Percentiles rank a stretch among this genome's conserved stretches.
phyloP scores from a whole-genome alignment of 1,140 invertebrate genomes.

The Steinernema feltiae region DNA sequence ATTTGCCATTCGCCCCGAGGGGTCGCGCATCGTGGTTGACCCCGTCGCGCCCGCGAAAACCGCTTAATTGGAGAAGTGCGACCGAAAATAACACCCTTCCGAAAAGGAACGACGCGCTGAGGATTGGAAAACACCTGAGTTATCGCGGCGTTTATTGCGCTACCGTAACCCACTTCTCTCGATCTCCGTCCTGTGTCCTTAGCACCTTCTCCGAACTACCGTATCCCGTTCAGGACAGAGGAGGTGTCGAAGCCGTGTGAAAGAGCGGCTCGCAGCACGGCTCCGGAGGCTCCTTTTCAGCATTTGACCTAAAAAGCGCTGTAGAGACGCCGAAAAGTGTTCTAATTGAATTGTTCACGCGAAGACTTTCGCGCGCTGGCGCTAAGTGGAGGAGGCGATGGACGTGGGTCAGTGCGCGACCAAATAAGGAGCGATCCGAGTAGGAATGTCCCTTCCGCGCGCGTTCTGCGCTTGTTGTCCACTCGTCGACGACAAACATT shows the following conservation, averaged over 20 bases:
- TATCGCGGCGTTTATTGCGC: background rate
- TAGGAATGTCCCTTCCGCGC: background rate
- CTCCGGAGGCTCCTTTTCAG: conserved; percentile 11
- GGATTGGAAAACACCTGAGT: conserved; percentile 2
- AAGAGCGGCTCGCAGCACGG: background rate
- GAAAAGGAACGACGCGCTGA: background rate
- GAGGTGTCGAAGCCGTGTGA: background rate
- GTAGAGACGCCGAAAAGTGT: conserved; percentile 1
- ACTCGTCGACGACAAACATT: background rate
- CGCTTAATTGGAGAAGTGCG: conserved; percentile 13
- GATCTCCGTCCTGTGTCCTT: no score
- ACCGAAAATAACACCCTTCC: conserved; percentile 9
- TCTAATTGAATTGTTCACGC: conserved; percentile 10
- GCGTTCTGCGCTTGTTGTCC: background rate
- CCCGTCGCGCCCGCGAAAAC: conserved; percentile 3
- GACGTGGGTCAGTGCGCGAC: conserved; percentile 9
- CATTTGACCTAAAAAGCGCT: conserved; percentile 8
- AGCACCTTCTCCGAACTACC: no score
- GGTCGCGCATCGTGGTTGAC: conserved; percentile 14
- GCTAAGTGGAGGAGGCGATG: conserved; percentile 6
- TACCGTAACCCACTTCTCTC: conserved; percentile 6
- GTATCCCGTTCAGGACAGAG: background rate
- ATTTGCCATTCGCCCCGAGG: conserved; percentile 14
- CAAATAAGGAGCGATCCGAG: background rate
- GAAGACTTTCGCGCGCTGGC: conserved; percentile 10